These are phyloP conservation scores for Pelmatolapia mariae DNA, from an alignment of 2,113 vertebrate genomes.

Conservation along the genomic window DNA sequence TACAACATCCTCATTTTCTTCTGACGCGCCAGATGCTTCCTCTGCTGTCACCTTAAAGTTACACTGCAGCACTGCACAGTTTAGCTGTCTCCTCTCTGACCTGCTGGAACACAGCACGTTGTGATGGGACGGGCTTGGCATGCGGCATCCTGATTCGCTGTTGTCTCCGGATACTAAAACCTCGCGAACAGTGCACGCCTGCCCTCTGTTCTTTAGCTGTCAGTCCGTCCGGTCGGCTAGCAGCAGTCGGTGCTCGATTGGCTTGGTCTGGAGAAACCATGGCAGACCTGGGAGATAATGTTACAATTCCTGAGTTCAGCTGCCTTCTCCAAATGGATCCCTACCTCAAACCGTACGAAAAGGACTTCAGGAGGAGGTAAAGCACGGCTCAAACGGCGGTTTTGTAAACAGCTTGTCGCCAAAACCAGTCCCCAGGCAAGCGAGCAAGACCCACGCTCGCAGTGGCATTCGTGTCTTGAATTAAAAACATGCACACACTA, in stretches of 20 bases:
- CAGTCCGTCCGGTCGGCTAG: background rate
- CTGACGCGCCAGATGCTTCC: background rate
- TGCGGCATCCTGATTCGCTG: background rate
- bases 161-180: background rate
- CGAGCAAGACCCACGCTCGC: background rate
- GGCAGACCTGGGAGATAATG: conserved; percentile 64
- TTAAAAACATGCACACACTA: background rate
- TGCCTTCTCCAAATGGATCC: conserved; percentile 71
- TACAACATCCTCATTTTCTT: background rate
- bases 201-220: background rate
- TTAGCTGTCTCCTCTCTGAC: background rate
- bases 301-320: conserved; percentile 64
- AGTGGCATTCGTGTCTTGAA: background rate
- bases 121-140: conserved; percentile 29
- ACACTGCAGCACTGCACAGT: background rate
- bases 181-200: background rate
- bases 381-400: background rate
- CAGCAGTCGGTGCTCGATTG: conserved; percentile 62
- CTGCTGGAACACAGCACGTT: background rate
- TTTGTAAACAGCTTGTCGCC: background rate
- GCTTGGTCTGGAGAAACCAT: conserved; percentile 58
- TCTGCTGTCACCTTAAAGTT: conserved; percentile 51
- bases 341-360: conserved; percentile 62
- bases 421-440: background rate
- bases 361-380: conserved; percentile 79